Evolutionary conservation across 2,888 invertebrate species (phyloP), one percentile per base, ranked within the genome.

Genomic region (Lathronympha strigana): DNA sequence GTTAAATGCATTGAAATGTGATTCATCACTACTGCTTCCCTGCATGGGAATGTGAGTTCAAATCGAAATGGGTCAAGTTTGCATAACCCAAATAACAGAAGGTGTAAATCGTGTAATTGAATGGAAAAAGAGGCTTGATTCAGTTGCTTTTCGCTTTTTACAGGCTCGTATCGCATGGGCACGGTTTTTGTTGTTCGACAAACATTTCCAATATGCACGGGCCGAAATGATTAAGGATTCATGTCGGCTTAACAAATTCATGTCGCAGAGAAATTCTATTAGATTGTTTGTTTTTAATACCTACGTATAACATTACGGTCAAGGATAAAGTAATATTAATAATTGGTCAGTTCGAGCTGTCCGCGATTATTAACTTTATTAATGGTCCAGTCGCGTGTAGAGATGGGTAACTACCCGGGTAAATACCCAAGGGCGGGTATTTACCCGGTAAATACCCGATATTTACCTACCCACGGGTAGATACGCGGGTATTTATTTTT

Each of bases 361-460:
- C 69, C 68, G 71, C 67, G 64, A 72, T 71, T 74, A 74, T 73
- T 71, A 75, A 68, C 68, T 71, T 73, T 73, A 75, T 43, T 40
- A 43, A 43, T 51, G 28, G 28, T 38, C 50, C 21, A 21, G 45
- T 21, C 40, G 19, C 15, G 51, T 11, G 45, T n/a, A n/a, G n/a
- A n/a, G n/a, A n/a, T n/a, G n/a, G n/a, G n/a, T n/a, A n/a, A n/a
- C n/a, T n/a, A n/a, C n/a, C n/a, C n/a, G n/a, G n/a, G n/a, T n/a
- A n/a, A n/a, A n/a, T n/a, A n/a, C n/a, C n/a, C n/a, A n/a, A n/a
- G n/a, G n/a, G n/a, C n/a, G n/a, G n/a, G n/a, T n/a, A n/a, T n/a
- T n/a, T n/a, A n/a, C n/a, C n/a, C n/a, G n/a, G n/a, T n/a, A n/a
- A n/a, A n/a, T n/a, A n/a, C n/a, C n/a, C n/a, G n/a, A n/a, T n/a